Conservation (phyloP, 2,797 vertebrate species). For the Lepus oiostolus region DNA sequence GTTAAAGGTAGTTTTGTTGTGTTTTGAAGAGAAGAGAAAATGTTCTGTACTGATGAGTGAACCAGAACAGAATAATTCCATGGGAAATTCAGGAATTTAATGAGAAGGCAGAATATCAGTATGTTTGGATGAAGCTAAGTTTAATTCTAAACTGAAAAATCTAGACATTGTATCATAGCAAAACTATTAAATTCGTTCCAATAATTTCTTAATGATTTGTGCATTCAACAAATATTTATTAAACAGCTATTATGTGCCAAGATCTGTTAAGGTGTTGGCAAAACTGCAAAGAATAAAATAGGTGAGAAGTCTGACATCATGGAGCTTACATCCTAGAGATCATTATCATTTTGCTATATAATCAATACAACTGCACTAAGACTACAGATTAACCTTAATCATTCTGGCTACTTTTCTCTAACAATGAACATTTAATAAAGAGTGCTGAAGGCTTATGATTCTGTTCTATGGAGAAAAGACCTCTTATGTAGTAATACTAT, state of each 20-base stretch:
- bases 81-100: neutral
- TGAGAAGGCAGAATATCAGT: neutral
- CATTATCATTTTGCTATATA: neutral
- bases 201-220: conserved; percentile 28
- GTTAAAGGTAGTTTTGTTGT: conserved; percentile 52
- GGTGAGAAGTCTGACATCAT: neutral
- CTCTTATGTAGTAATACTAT: neutral
- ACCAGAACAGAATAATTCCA: neutral
- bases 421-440: neutral
- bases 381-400: neutral
- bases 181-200: conserved; percentile 5
- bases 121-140: conserved; percentile 8
- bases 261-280: neutral
- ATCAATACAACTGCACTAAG: neutral
- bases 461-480: neutral
- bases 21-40: conserved; percentile 59
- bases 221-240: neutral
- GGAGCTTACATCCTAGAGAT: neutral
- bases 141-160: conserved; percentile 25
- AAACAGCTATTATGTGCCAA: neutral
- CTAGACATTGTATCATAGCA: neutral
- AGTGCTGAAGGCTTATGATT: neutral
- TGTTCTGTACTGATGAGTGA: neutral
- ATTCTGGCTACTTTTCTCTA: conserved; percentile 37
- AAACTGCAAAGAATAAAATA: conserved; percentile 51